Percentiles rank a stretch among this genome's conserved stretches.
phyloP scores from a whole-genome alignment of 2,113 vertebrate species.

The Tympanuchus pallidicinctus region DNA sequence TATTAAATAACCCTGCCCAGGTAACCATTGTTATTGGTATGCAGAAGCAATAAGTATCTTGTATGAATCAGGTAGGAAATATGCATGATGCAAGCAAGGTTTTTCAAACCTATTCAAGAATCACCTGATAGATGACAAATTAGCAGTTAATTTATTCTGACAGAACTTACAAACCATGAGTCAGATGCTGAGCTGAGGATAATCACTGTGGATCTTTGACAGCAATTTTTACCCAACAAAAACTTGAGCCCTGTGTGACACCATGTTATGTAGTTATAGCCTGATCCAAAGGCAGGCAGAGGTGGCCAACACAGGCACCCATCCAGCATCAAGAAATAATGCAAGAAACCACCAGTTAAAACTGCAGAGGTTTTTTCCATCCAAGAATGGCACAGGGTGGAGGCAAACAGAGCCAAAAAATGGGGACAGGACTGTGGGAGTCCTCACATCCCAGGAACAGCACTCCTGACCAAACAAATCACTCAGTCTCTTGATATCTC shows the following conservation, averaged over 20 bases:
- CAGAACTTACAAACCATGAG: not conserved
- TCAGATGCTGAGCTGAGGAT: not conserved
- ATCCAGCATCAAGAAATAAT: fast-evolving
- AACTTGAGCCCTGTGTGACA: fast-evolving
- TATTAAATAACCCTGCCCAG: slow-evolving; percentile 31
- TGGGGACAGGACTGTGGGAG: not conserved
- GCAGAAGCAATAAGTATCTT: not conserved
- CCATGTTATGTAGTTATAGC: fast-evolving
- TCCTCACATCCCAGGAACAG: not conserved
- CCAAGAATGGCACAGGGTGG: not conserved
- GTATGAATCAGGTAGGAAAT: fast-evolving
- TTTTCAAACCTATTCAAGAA: not conserved
- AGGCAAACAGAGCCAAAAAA: not conserved
- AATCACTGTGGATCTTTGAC: fast-evolving
- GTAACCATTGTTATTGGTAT: fast-evolving
- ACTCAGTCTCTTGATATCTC: not conserved
- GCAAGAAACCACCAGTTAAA: fast-evolving
- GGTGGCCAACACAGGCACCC: fast-evolving
- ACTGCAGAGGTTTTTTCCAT: not conserved
- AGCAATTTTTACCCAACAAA: fast-evolving
- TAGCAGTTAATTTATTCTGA: not conserved
- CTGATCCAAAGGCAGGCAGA: fast-evolving
- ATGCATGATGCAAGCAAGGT: not conserved
- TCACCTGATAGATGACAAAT: not conserved
- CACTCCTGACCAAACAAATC: not conserved